Percentiles rank a stretch among this genome's conserved stretches.
Conservation (phyloP, 2,113 vertebrate genomes). For the Actenoides hombroni region DNA sequence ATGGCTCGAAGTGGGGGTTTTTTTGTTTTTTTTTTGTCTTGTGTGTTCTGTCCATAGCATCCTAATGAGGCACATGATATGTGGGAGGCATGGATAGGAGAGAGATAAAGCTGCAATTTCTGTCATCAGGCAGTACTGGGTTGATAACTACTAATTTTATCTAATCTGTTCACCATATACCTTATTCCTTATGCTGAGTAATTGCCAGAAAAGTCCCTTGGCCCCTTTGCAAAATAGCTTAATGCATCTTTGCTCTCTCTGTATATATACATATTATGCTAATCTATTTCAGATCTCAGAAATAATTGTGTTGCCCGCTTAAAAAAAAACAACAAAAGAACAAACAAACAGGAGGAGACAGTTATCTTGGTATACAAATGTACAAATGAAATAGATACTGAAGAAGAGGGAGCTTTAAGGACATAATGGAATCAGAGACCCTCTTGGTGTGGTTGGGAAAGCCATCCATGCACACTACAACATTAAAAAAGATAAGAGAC, state of each 20-base stretch:
- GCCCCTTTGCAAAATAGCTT: not conserved
- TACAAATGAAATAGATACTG: not conserved
- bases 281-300: not conserved
- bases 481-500: not conserved
- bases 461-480: not conserved
- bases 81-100: slow-evolving; percentile 27
- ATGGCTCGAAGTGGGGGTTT: not conserved
- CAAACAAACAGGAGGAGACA: too few species aligned
- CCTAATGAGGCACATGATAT: slow-evolving; percentile 9
- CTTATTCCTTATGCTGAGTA: not conserved
- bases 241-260: not conserved
- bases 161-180: slow-evolving; percentile 29
- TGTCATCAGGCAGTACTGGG: slow-evolving; percentile 26
- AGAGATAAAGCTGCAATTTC: slow-evolving; percentile 45
- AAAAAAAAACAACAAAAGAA: not conserved
- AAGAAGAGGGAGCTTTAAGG: not conserved
- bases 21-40: not conserved
- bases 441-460: not conserved
- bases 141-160: slow-evolving; percentile 50
- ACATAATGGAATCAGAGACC: not conserved
- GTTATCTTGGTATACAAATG: not conserved
- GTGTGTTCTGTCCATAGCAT: not conserved
- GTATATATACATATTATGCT: not conserved
- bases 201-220: slow-evolving; percentile 25
- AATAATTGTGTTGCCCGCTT: not conserved